Base-by-base conservation (phyloP, 2,113 vertebrate genomes). In the Dicentrarchus labrax region DNA sequence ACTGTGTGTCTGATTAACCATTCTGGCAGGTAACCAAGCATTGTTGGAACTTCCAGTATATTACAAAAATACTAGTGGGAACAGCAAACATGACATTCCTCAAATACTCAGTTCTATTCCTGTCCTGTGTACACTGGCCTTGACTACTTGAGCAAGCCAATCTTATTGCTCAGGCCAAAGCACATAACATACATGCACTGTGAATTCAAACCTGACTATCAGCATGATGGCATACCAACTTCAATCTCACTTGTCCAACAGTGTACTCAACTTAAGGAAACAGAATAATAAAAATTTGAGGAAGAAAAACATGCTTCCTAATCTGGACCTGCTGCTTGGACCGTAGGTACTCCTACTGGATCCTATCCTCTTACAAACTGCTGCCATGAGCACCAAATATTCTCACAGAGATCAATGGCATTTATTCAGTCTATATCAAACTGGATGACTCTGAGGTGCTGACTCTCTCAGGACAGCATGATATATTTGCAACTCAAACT, bases 51-150 rank as follows among this genome's bases (percentile, higher is more conserved):
- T 15, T 50, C 8, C 13, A 36, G 53, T 57, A 39, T n/a, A 70
- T 62, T 59, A 59, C 19, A 62, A 71, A 47, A 64, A 67, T 9
- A 62, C 22, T 56, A 9, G 9, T 22, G 5, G 70, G 17, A 82
- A 72, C 16, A 45, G 48, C n/a, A 50, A 70, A 73, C 39, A 51
- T 11, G 53, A 51, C 53, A 80, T 60, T 72, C 11, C 36, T 56
- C 39, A 60, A 71, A 71, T 0, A 22, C 11, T 76, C 38, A 21
- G 13, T 47, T 77, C 53, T 47, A 24, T 76, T 80, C 48, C 15
- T 57, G 56, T 72, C 59, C 24, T 30, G 11, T 56, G 54, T 5
- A 57, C 1, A 22, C 24, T 74, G 69, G 21, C 21, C 36, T 54
- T 13, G 17, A 19, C 11, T 57, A 54, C n/a, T 38, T 22, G n/a